Base-by-base conservation (phyloP, 2,113 vertebrate species). In the Phalacrocorax aristotelis region DNA sequence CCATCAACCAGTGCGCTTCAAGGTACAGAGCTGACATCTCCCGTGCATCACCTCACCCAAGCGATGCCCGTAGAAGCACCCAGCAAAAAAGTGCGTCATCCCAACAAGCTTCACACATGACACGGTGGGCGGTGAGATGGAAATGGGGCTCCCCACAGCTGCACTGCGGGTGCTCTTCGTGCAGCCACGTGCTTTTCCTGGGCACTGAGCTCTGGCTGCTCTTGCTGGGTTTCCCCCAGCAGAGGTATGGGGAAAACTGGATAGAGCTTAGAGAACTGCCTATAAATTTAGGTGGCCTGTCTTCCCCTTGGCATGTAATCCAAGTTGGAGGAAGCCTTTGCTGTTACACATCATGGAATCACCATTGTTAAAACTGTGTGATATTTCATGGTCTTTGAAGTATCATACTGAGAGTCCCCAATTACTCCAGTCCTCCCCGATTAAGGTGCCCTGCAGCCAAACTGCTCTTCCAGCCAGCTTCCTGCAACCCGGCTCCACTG, bases 311-410 rank as follows among this genome's bases (percentile, higher is more conserved):
- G 34, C 26, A 44, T 3, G 1, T 6, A 44, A 38, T 27, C 20
- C 51, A 71, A 38, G 58, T 0, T 65, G 71, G 38, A 52, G 51
- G 49, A 64, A 83, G 51, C 58, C 44, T 60, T 57, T 30, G 51
- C 22, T 38, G 20, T 34, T 30, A 25, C 14, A 17, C 34, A 4
- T 15, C 32, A 6, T 11, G 55, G 18, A 34, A 38, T 17, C 42
- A 16, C 22, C 1, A 0, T 7, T 10, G 19, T 29, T 62, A 69
- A 26, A 69, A 29, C 12, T 6, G 14, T 0, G 4, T 17, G n/a
- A 3, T 42, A 42, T 27, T 55, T 62, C 69, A 36, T 6, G n/a
- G 22, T 48, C 40, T 46, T 51, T 38, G 42, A 38, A 49, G 40
- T 13, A 8, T 52, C 48, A 14, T 7, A 13, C 32, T 25, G 36